Percentiles rank a stretch among this genome's conserved stretches.
Evolutionary conservation across 2,888 invertebrate species (phyloP).

Genomic region (Pardosa pseudoannulata): DNA sequence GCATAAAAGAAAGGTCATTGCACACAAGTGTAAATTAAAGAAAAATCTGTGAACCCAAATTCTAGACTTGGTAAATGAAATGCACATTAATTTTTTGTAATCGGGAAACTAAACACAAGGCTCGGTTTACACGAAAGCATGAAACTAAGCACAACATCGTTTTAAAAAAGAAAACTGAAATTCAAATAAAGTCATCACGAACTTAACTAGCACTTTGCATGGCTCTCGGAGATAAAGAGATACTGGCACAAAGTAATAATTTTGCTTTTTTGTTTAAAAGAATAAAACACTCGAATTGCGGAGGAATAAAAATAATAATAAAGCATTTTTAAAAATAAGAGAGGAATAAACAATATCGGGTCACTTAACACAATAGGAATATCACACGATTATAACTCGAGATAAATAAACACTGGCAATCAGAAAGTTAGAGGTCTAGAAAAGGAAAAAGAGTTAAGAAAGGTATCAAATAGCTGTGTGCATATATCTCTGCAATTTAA

Average conservation of each 20-base stretch:
- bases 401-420: neutral
- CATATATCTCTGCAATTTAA: neutral
- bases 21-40: too few species aligned
- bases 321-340: neutral
- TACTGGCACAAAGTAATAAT: conserved; percentile 8
- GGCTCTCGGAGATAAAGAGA: neutral
- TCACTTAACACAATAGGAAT: conserved; percentile 9
- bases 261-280: too few species aligned
- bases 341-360: neutral
- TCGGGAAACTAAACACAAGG: too few species aligned
- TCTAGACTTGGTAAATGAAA: too few species aligned
- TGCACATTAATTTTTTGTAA: too few species aligned
- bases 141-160: too few species aligned
- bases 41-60: too few species aligned
- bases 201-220: neutral
- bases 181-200: neutral
- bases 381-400: neutral
- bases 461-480: neutral
- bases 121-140: too few species aligned
- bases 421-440: neutral
- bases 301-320: neutral
- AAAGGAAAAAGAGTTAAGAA: neutral
- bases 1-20: too few species aligned
- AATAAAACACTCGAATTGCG: neutral
- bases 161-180: too few species aligned